Evolutionary conservation across 2,888 invertebrate species (phyloP), one percentile per base, ranked within the genome.

Genomic region (Himalopsyche japonica): DNA sequence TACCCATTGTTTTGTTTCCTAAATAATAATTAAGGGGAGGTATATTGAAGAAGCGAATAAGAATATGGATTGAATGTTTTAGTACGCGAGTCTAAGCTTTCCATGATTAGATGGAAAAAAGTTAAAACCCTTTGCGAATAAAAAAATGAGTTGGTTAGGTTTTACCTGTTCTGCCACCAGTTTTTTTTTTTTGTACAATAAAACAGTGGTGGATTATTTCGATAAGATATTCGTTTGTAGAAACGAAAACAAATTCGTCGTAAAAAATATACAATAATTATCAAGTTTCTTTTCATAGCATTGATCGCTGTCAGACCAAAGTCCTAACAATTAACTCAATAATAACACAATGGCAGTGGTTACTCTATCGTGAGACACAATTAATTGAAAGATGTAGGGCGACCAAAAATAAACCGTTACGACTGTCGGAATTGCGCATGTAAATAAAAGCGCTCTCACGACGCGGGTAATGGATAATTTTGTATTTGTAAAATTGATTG

Each of bases 401-500:
- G 70, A 70, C 70, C 70, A 70, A 70, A 70, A 70, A 70, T 70
- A 70, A 70, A 70, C 70, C 27, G 70, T 30, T 70, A 70, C 70
- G 70, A 70, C 70, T 24, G 27, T 27, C 27, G 70, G 5, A 70
- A 70, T 27, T 70, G 70, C 70, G 70, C 70, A 30, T 70, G 70
- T 70, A 70, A 70, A 70, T 70, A 70, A 70, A 70, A 70, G 30
- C 15, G 70, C 70, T 27, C 70, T 70, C 30, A 64, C 24, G 12
- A 12, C 70, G 70, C 70, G 27, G 70, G 70, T 27, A 70, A 30
- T 70, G 70, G 27, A 70, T 20, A 27, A 70, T 70, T 70, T 70
- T 15, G 70, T 27, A 70, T 64, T 78, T 8, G 49, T 49, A 82
- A 78, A 82, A 78, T 82, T 78, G 78, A 77, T 77, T 77, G 43